Evolutionary conservation across 2,797 vertebrate genomes (phyloP), one percentile per base, ranked within the genome.

Genomic region (Vultur gryphus): DNA sequence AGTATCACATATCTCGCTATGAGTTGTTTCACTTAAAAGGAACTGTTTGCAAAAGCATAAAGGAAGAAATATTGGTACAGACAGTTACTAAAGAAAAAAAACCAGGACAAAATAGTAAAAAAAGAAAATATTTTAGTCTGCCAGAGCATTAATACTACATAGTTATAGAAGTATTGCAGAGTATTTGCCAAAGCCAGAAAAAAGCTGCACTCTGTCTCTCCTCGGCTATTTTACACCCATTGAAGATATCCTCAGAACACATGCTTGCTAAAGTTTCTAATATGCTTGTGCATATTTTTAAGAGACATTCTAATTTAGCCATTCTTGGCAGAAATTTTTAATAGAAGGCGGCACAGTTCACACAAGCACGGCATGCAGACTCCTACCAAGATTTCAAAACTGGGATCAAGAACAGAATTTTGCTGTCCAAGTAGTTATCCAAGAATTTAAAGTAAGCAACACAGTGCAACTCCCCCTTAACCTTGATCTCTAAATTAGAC

Each of bases 351-450:
- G 85, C 52, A 73, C 64, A 78, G 62, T 78, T 93, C 66, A 65
- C 77, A 87, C 18, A 78, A 88, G 58, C 26, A 24, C 9, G 31
- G 65, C 71, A 73, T 43, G 44, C 48, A 82, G 67, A 46, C 41
- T 69, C 77, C 73, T 72, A 89, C 55, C 78, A 89, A 85, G 92
- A 70, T 49, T 80, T 89, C 64, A 92, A 71, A 84, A 29, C 92
- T 59, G 44, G 87, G 46, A 89, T 71, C 57, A 76, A 81, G 59
- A 76, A 89, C 69, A 92, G 52, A 92, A 71, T 54, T 95, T 83
- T 67, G 84, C 91, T 91, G 87, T 76, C 81, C 87, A 87, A 92
- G 66, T 49, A 95, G 55, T n/a, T 87, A 76, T 28, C 79, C 67
- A 80, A 86, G 75, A 94, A 77, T 69, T 92, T 89, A 64, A 81